Percentiles rank a stretch among this genome's conserved stretches.
Evolutionary conservation across 2,113 vertebrate genomes (phyloP).

Genomic region (Larimichthys polyactis): DNA sequence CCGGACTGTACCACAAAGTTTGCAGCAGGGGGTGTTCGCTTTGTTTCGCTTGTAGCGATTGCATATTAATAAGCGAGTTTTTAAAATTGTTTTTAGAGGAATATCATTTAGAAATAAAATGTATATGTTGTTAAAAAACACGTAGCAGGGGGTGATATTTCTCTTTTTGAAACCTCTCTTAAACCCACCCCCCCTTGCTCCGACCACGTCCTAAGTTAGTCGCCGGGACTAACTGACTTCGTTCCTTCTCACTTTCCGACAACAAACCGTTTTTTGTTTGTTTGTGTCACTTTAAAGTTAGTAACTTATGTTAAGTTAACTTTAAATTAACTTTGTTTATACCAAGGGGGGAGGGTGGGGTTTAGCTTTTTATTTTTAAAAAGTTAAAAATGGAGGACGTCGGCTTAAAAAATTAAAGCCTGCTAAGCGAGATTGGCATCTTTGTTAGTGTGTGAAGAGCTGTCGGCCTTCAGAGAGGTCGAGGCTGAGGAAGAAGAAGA

Average conservation of each 20-base stretch:
- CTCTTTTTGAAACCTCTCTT: fast-evolving
- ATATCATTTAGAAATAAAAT: fast-evolving
- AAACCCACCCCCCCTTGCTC: background rate
- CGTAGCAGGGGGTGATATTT: fast-evolving
- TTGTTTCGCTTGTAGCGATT: fast-evolving
- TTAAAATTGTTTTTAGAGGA: background rate
- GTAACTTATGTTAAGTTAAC: background rate
- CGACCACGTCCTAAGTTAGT: background rate
- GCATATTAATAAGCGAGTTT: fast-evolving
- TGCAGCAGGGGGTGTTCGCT: slow-evolving; percentile 48
- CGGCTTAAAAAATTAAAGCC: slow-evolving; percentile 13
- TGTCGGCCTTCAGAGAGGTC: slow-evolving; percentile 37
- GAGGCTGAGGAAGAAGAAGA: background rate
- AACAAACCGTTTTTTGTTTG: slow-evolving; percentile 58
- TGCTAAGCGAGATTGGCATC: slow-evolving; percentile 41
- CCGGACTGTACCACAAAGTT: slow-evolving; percentile 81
- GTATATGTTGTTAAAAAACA: fast-evolving
- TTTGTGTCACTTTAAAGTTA: slow-evolving; percentile 27
- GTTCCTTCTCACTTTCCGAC: slow-evolving; percentile 53
- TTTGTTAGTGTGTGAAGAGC: background rate
- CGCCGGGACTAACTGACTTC: slow-evolving; percentile 16
- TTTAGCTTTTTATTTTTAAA: slow-evolving; percentile 8
- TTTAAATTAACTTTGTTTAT: slow-evolving; percentile 1
- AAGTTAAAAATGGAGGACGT: slow-evolving; percentile 34
- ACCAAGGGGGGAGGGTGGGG: too few species aligned